Base-by-base conservation (phyloP, 2,888 invertebrate genomes). In the Campoletis raptor region DNA sequence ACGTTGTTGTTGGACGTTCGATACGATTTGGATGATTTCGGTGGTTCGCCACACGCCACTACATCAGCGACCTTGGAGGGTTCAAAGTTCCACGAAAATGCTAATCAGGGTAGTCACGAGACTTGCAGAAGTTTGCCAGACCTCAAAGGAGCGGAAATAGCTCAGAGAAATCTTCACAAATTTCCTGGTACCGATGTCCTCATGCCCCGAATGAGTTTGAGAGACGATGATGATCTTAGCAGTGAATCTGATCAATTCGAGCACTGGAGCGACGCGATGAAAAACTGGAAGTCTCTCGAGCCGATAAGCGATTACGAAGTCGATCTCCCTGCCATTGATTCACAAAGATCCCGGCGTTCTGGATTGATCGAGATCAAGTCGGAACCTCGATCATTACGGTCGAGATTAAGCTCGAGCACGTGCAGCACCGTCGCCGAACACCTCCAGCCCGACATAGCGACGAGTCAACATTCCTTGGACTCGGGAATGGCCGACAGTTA, bases 401-500 rank as follows among this genome's bases (percentile, higher is more conserved):
- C 67, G 40, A 67, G 67, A 67, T 40, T 40, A 37, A 67, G n/a
- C 40, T 40, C 37, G n/a, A 70, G 64, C 36, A 57, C 30, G 45
- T 54, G 54, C 70, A 80, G 57, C 76, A 69, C 42, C 70, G 80
- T 61, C 12, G 70, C 61, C 21, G 79, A 64, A 21, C 73, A 69
- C 3, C 54, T 81, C 18, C 54, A 79, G 9, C 85, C 87, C 15
- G 61, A 61, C 21, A 64, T 67, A 10, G 84, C 85, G 37, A 54
- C 85, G 24, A 92, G 92, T 57, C 77, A 92, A 57, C 92, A 97
- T 9, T 98, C 98, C 21, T 94, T 94, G 10, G 97, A 97, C 93
- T 98, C 98, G 0, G 98, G 98, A 37, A 97, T 98, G 95, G 98
- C 97, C 0, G 98, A 98, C 40, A 97, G 97, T 94, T 97, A 97